Evolutionary conservation across 1,140 invertebrate species (phyloP).

Genomic region (Medauroidea extradentata): DNA sequence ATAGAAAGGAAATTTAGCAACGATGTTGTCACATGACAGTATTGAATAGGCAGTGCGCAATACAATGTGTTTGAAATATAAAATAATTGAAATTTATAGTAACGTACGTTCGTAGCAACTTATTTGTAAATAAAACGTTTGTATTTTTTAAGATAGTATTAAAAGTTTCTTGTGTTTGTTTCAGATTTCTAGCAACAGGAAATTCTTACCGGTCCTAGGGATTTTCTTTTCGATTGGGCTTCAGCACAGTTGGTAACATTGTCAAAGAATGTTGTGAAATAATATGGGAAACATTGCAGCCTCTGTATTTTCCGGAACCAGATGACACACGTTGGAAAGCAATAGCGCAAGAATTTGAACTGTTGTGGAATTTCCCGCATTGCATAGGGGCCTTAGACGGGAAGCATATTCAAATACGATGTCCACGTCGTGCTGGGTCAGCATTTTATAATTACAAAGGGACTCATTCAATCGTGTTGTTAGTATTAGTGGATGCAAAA

Average conservation of each 20-base stretch:
- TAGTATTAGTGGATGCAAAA: constrained; percentile 40
- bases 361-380: constrained; percentile 37
- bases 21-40: no score
- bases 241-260: constrained; percentile 28
- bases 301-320: constrained; percentile 24
- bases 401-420: constrained; percentile 42
- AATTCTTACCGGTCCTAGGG: constrained; percentile 22
- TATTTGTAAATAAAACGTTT: no score
- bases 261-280: constrained; percentile 31
- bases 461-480: constrained; percentile 40
- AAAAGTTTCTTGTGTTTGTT: background rate
- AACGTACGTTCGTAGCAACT: no score
- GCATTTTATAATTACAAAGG: constrained; percentile 42
- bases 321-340: constrained; percentile 3
- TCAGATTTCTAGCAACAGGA: constrained; percentile 10
- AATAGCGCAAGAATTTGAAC: constrained; percentile 25
- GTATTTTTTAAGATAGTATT: no score
- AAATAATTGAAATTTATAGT: no score
- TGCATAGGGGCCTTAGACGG: constrained; percentile 42
- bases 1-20: no score
- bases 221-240: constrained; percentile 31
- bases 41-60: no score
- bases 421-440: constrained; percentile 34
- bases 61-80: no score
- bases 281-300: constrained; percentile 30